phyloP scores from a whole-genome alignment of 1,140 invertebrate species.

The Lutraria rhynchaena region DNA sequence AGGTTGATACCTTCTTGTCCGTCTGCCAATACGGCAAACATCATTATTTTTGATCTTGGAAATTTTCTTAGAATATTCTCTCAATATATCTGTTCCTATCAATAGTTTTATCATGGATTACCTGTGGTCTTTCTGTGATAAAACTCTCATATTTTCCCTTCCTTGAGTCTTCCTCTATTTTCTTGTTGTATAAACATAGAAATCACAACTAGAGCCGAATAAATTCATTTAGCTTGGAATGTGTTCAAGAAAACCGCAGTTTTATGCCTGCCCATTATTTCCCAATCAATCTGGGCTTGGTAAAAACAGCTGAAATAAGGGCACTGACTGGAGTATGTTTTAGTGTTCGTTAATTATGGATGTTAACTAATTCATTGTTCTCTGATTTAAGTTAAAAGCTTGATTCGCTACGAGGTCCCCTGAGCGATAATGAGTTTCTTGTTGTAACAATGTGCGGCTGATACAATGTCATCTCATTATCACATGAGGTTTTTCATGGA shows the following conservation, averaged over 20 bases:
- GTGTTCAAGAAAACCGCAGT: slow-evolving; percentile 28
- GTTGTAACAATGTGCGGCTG: no score
- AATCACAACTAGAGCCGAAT: slow-evolving; percentile 24
- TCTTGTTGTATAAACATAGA: slow-evolving; percentile 19
- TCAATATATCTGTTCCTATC: slow-evolving; percentile 5
- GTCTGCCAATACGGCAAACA: not conserved
- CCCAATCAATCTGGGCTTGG: no score
- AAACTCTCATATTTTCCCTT: slow-evolving; percentile 5
- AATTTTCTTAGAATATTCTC: slow-evolving; percentile 11
- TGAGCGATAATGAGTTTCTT: no score
- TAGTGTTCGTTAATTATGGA: no score
- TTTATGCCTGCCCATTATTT: slow-evolving; percentile 15
- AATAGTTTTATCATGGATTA: slow-evolving; percentile 5
- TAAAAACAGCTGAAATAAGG: no score
- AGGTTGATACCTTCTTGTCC: slow-evolving; percentile 13
- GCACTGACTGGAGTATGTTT: no score
- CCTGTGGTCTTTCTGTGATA: slow-evolving; percentile 11
- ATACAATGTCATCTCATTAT: no score
- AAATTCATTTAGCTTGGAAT: slow-evolving; percentile 54
- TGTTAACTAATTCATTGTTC: no score
- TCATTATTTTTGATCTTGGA: slow-evolving; percentile 5
- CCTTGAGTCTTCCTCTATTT: not conserved
- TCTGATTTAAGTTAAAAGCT: no score
- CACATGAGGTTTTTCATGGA: no score
- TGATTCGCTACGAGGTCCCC: no score